Base-by-base conservation (phyloP, 2,113 vertebrate genomes). In the Sebastes schlegelii region DNA sequence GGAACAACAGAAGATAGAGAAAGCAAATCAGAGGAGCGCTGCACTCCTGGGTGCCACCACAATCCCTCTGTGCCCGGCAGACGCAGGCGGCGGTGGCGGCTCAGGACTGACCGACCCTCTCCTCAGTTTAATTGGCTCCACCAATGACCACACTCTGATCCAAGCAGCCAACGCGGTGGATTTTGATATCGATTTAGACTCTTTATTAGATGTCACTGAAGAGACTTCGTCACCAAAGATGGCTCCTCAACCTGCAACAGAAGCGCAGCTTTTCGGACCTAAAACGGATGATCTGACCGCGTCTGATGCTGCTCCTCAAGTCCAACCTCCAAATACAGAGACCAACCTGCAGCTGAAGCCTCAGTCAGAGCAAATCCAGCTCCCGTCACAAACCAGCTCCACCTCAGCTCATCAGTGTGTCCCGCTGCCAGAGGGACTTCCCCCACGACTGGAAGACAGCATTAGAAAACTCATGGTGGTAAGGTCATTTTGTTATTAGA, bases 131-230 rank as follows among this genome's bases (percentile, higher is more conserved):
- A 96, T 97, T 0, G 97, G 96, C 71, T 96, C 96, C 0, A 86
- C 96, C 71, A 96, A 95, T 21, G 97, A 97, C 52, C 96, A 90
- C 0, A 95, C 97, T 43, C 94, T 98, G 19, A 96, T 98, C 8
- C 97, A 98, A 83, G 98, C 96, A 0, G 97, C 96, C 54, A 96
- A 93, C 1, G 95, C 95, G 6, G 93, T 96, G 88, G 97, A 98
- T 84, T 87, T 97, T 66, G 97, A 97, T 6, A 94, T 98, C 0
- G 97, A 98, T 71, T 90, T 97, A 71, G 98, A 98, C 74, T 92
- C 93, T 51, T 92, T 98, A 4, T 93, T 97, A 63, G 95, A 94
- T 1, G 96, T 79, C 73, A 91, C 74, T 6, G 91, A 92, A n/a
- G 88, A 80, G 26, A 64, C 60, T 10, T 74, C 63, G 0, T 79